A percentile compares a stretch with the other conserved stretches of the same genome.
phyloP scores from a whole-genome alignment of 2,113 vertebrate species.

The Coregonus clupeaformis region DNA sequence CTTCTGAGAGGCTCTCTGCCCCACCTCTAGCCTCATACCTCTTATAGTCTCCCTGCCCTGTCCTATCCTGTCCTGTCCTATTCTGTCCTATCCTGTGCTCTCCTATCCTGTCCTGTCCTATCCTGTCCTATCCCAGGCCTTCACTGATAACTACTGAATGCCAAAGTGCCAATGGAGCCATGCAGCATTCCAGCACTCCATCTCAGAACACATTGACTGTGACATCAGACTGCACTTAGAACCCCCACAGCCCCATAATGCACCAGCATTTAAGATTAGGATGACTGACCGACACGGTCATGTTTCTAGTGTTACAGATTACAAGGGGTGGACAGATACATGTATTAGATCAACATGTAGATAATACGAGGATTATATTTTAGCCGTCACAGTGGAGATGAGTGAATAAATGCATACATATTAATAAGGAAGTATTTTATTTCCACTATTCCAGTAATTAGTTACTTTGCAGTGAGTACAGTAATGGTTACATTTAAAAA shows the following conservation, averaged over 20 bases:
- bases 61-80: no score
- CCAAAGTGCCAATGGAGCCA: slow-evolving; percentile 10
- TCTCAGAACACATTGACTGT: slow-evolving; percentile 18
- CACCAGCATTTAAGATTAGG: background rate
- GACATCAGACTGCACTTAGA: slow-evolving; percentile 11
- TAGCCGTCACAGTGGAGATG: background rate
- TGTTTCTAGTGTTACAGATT: background rate
- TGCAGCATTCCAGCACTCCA: slow-evolving; percentile 16
- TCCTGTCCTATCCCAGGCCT: no score
- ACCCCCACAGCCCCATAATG: background rate
- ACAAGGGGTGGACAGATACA: background rate
- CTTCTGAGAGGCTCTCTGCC: slow-evolving; percentile 10
- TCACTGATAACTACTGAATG: no score
- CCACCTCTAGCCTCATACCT: background rate
- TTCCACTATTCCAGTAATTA: background rate
- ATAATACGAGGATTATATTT: background rate
- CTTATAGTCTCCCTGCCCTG: background rate
- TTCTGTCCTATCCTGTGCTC: no score
- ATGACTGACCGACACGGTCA: slow-evolving; percentile 15
- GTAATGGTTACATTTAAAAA: background rate
- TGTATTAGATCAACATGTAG: background rate
- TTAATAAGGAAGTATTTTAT: background rate
- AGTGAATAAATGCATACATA: background rate
- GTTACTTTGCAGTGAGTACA: background rate
- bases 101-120: no score